Evolutionary conservation across 2,113 vertebrate genomes (phyloP).

Genomic region (Sapajus apella): DNA sequence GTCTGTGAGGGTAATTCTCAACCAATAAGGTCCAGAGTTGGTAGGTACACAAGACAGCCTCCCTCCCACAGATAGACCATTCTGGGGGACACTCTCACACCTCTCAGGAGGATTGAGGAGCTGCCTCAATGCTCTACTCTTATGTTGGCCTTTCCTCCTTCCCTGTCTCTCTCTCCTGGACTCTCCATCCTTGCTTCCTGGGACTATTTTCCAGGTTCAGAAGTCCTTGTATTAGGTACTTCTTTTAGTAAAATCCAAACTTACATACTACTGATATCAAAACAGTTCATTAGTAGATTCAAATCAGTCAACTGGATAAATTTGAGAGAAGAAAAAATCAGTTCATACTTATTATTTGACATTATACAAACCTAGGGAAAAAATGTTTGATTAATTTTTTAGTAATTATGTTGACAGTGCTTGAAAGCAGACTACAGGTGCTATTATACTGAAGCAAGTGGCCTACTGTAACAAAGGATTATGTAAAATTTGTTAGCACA

Average conservation of each 20-base stretch:
- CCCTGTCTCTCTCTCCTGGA: not conserved
- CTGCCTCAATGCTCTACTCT: not conserved
- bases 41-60: not conserved
- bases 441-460: not conserved
- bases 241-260: not conserved
- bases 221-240: not conserved
- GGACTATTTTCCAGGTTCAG: not conserved
- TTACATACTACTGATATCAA: not conserved
- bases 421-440: conserved; percentile 25
- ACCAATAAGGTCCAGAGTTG: not conserved
- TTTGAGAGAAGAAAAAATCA: not conserved
- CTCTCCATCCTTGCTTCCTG: not conserved
- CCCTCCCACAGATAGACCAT: not conserved
- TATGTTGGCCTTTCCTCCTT: not conserved
- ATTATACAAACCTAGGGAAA: not conserved
- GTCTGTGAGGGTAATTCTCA: not conserved
- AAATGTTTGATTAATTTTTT: conserved; percentile 48
- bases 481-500: not conserved
- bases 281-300: not conserved
- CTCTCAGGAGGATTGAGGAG: not conserved
- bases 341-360: not conserved
- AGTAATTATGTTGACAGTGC: conserved; percentile 11
- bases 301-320: not conserved
- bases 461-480: conserved; percentile 21
- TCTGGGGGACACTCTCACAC: not conserved